phyloP scores from a whole-genome alignment of 2,888 invertebrate species.

The Pollenia angustigena region DNA sequence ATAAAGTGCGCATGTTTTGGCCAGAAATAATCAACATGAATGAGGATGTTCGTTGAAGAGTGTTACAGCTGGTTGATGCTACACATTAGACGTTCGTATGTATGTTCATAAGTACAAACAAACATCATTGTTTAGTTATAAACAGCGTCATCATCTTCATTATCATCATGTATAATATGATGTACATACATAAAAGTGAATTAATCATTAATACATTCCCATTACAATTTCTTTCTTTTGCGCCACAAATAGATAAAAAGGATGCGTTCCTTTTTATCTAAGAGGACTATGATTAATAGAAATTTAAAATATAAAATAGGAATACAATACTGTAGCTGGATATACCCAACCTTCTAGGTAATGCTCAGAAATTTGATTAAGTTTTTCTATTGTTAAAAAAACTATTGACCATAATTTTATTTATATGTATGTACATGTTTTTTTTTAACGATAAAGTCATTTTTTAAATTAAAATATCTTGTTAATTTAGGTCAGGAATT shows the following conservation, averaged over 20 bases:
- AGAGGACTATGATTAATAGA: conserved; percentile 7
- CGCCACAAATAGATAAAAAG: conserved; percentile 63
- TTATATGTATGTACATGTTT: not conserved
- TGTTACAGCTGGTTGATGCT: conserved; percentile 23
- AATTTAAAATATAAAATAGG: conserved; percentile 12
- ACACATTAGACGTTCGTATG: not conserved
- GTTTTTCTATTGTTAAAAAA: not conserved
- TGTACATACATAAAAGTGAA: conserved; percentile 30
- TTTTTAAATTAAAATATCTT: not conserved
- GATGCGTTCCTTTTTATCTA: conserved; percentile 45
- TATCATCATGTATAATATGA: conserved; percentile 28
- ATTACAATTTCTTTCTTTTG: conserved; percentile 31
- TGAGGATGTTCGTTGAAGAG: conserved; percentile 16
- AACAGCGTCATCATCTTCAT: conserved; percentile 23
- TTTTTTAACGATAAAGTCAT: not conserved
- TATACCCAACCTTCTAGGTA: not conserved
- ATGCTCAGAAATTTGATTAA: conserved; percentile 14
- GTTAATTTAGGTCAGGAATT: conserved; percentile 69
- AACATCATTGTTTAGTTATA: not conserved
- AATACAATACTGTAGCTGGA: too few species aligned
- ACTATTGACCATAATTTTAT: not conserved
- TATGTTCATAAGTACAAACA: too few species aligned
- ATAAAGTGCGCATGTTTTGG: conserved; percentile 76
- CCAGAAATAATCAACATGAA: conserved; percentile 53
- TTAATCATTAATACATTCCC: conserved; percentile 44